These are phyloP conservation scores for Pachyramphus minor DNA, from an alignment of 2,113 vertebrate genomes.

Conservation along the genomic window DNA sequence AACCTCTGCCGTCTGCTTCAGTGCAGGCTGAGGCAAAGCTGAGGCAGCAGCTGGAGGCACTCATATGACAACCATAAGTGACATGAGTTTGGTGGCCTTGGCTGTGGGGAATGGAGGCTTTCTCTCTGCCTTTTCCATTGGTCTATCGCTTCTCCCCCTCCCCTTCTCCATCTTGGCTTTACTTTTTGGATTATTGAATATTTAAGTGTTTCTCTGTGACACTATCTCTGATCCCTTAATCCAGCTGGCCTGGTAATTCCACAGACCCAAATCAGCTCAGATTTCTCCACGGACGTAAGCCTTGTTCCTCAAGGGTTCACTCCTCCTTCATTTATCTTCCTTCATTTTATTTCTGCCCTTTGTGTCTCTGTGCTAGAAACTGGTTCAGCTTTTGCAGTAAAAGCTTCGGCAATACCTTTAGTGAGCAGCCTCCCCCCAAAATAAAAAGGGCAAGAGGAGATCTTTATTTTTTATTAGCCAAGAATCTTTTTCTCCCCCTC, in stretches of 20 bases:
- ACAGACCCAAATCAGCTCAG: conserved; percentile 62
- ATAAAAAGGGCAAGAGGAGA: conserved; percentile 1
- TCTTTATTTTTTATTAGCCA: conserved; percentile 21
- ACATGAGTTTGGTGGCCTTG: neutral
- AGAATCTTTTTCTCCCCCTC: neutral
- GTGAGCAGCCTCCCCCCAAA: conserved; percentile 4
- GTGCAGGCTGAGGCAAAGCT: neutral
- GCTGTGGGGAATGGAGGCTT: neutral
- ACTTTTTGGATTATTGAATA: conserved; percentile 58
- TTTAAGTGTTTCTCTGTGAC: conserved; percentile 61
- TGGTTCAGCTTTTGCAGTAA: conserved; percentile 52
- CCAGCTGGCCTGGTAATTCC: conserved; percentile 67
- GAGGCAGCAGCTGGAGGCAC: neutral
- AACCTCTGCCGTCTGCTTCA: conserved; percentile 20
- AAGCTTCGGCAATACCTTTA: conserved; percentile 1
- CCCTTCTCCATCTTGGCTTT: conserved; percentile 20
- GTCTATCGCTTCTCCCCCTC: neutral
- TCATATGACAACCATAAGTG: neutral
- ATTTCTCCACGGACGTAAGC: conserved; percentile 58
- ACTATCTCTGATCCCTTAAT: conserved; percentile 70
- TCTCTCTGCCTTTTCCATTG: neutral
- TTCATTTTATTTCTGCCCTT: conserved; percentile 53
- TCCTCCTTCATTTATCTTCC: conserved; percentile 31
- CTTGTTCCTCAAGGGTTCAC: conserved; percentile 57
- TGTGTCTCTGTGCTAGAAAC: conserved; percentile 49